Percentiles rank a stretch among this genome's conserved stretches.
These are phyloP conservation scores for Zaprionus kolodkinae DNA, from an alignment of 1,140 invertebrate genomes.

Conservation along the genomic window DNA sequence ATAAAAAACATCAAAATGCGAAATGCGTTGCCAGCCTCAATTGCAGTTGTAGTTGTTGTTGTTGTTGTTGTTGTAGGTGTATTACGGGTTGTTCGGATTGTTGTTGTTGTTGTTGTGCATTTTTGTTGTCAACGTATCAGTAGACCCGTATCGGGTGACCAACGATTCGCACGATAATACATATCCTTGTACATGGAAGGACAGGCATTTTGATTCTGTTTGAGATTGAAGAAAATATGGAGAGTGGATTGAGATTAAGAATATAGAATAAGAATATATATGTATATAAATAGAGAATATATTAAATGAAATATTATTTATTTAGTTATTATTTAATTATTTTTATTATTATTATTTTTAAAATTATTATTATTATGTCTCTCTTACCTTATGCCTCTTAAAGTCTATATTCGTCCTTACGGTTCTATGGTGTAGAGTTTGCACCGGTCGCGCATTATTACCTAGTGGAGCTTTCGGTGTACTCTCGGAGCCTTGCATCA, in stretches of 20 bases:
- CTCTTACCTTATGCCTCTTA: conserved; percentile 87
- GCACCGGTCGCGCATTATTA: conserved; percentile 96
- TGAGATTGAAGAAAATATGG: conserved; percentile 8
- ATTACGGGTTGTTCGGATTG: conserved; percentile 30
- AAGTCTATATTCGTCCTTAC: conserved; percentile 99
- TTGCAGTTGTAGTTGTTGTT: conserved; percentile 49
- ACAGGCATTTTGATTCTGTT: conserved; percentile 87
- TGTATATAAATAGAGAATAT: too few species aligned
- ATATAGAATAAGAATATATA: too few species aligned
- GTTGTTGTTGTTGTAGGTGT: conserved; percentile 44
- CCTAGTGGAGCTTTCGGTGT: conserved; percentile 95
- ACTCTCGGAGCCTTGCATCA: conserved; percentile 93
- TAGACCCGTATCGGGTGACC: conserved; percentile 80
- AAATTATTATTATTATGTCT: too few species aligned
- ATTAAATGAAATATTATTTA: too few species aligned
- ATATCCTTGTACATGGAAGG: conserved; percentile 90
- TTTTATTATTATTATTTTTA: too few species aligned
- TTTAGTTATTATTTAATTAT: too few species aligned
- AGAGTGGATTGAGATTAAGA: too few species aligned
- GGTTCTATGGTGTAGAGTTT: conserved; percentile 95
- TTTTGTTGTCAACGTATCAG: conserved; percentile 80
- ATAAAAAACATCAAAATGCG: conserved; percentile 64
- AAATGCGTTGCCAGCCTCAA: conserved; percentile 50
- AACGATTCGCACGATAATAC: conserved; percentile 86
- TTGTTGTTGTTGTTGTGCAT: conserved; percentile 20